phyloP scores from a whole-genome alignment of 2,797 vertebrate genomes.

The Galagoides demidoff region DNA sequence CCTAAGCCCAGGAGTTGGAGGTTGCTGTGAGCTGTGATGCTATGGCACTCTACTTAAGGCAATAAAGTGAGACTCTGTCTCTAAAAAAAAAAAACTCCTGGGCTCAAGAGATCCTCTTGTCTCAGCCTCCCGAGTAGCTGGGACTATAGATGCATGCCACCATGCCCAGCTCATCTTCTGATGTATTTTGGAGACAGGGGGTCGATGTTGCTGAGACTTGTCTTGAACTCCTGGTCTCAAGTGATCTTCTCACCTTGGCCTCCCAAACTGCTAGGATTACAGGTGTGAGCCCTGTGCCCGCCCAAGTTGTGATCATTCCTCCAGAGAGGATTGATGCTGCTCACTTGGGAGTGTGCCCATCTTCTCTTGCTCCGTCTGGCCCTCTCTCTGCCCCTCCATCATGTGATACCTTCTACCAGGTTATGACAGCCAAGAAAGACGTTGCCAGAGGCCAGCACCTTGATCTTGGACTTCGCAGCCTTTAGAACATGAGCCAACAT shows the following conservation, averaged over 20 bases:
- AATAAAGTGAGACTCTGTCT: too few relatives aligned
- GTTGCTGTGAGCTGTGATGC: too few relatives aligned
- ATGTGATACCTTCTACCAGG: background rate
- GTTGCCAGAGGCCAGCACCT: background rate
- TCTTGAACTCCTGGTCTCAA: background rate
- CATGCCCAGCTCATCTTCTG: background rate
- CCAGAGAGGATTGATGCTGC: background rate
- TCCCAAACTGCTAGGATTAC: background rate
- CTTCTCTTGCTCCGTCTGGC: background rate
- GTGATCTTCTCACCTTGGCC: background rate
- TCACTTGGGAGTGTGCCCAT: too few relatives aligned
- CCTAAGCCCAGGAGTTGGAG: too few relatives aligned
- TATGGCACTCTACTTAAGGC: too few relatives aligned
- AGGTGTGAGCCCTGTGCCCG: background rate
- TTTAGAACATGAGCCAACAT: background rate
- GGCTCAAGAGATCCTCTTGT: background rate
- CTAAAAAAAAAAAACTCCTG: background rate
- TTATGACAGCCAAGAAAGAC: background rate
- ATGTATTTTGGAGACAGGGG: background rate
- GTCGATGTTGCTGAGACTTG: background rate
- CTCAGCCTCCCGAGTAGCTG: background rate
- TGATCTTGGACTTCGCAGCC: background rate
- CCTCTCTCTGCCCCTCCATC: background rate
- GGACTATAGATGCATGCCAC: background rate
- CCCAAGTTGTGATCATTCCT: background rate